Conservation (phyloP, 1,140 invertebrate genomes). For the Batillaria attramentaria region DNA sequence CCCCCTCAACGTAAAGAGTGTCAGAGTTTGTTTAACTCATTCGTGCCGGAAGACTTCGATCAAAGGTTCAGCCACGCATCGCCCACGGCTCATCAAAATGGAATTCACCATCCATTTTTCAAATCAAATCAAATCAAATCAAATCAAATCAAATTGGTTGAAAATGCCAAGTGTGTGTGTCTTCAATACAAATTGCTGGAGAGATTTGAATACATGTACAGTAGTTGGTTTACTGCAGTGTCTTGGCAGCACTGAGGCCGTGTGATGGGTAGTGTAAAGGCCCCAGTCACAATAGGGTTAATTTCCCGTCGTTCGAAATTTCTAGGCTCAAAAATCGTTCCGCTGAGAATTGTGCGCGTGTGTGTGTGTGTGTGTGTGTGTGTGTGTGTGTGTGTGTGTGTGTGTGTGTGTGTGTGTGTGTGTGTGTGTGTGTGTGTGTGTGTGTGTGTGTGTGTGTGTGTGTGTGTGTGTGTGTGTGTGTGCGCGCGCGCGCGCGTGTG, state of each 20-base stretch:
- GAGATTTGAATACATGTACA: not conserved
- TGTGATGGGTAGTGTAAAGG: not conserved
- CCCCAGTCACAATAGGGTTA: no score
- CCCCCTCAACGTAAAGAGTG: no score
- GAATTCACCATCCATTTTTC: no score
- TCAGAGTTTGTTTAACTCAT: no score
- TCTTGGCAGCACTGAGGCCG: not conserved
- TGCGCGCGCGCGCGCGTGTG: slow-evolving; percentile 3
- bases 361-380: not conserved
- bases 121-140: no score
- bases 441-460: slow-evolving; percentile 16
- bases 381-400: not conserved
- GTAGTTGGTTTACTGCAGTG: not conserved
- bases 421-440: not conserved
- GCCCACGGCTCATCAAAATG: no score
- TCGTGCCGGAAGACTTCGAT: no score
- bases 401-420: not conserved
- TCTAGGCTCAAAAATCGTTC: no score
- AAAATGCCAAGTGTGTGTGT: not conserved
- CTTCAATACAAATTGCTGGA: not conserved
- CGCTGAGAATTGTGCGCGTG: not conserved
- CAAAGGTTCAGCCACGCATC: no score
- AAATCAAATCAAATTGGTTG: no score
- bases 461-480: slow-evolving; percentile 10
- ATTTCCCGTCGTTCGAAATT: no score